Conservation (phyloP, 2,888 invertebrate genomes). For the Matsumyia berberina region DNA sequence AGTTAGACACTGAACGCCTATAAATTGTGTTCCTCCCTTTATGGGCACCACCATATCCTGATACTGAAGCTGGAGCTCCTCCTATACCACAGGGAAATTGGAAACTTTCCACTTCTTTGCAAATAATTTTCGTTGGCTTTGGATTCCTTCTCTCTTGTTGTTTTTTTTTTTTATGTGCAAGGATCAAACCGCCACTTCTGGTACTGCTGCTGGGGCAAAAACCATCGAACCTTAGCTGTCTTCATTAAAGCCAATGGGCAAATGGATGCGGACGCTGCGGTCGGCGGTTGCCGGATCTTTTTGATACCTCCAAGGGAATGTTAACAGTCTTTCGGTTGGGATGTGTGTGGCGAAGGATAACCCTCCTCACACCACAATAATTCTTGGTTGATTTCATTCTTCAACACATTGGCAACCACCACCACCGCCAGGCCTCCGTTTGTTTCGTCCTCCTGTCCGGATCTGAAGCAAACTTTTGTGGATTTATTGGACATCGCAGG, state of each 20-base stretch:
- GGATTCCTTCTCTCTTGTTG: not conserved
- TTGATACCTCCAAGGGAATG: conserved; percentile 2
- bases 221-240: conserved; percentile 47
- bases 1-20: conserved; percentile 28
- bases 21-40: conserved; percentile 42
- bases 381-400: conserved; percentile 64
- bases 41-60: conserved; percentile 23
- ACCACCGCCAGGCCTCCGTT: not conserved
- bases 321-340: not conserved
- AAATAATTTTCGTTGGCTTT: conserved; percentile 43
- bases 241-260: conserved; percentile 52
- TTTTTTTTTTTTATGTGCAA: conserved; percentile 20
- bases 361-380: conserved; percentile 49
- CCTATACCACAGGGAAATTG: conserved; percentile 54
- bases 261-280: conserved; percentile 41
- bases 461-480: conserved; percentile 33
- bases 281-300: not conserved
- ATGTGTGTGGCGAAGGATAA: conserved; percentile 43
- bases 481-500: conserved; percentile 46
- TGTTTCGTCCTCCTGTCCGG: not conserved
- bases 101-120: conserved; percentile 60
- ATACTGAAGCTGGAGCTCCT: conserved; percentile 6
- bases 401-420: conserved; percentile 27
- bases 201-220: conserved; percentile 30
- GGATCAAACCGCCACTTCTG: conserved; percentile 14